Conservation (phyloP, 2,888 invertebrate genomes). For the Brachylomia viminalis region DNA sequence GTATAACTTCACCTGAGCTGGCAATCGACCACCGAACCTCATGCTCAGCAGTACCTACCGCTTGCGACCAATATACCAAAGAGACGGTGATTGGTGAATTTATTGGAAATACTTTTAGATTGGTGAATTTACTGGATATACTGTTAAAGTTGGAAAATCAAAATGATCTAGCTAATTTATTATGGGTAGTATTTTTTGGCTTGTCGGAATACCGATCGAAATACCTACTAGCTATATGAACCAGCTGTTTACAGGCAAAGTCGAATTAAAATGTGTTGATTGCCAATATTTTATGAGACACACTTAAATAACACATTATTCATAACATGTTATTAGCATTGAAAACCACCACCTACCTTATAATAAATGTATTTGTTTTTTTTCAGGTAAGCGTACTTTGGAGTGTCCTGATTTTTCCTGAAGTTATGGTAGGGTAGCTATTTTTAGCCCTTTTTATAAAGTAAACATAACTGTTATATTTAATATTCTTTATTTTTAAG, state of each 20-base stretch:
- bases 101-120: background rate
- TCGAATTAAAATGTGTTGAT: background rate
- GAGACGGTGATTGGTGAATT: background rate
- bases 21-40: background rate
- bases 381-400: constrained; percentile 53
- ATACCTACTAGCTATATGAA: background rate
- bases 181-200: background rate
- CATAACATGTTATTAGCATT: background rate
- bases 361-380: constrained; percentile 32
- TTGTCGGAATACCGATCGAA: background rate
- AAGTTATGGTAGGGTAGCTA: background rate
- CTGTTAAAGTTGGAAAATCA: background rate
- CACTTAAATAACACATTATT: background rate
- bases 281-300: background rate
- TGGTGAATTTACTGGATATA: background rate
- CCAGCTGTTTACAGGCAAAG: background rate
- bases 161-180: background rate
- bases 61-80: background rate
- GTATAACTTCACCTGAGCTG: background rate
- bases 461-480: background rate
- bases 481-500: background rate
- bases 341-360: background rate
- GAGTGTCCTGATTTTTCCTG: background rate
- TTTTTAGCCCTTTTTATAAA: background rate
- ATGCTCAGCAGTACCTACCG: background rate